phyloP scores from a whole-genome alignment of 1,140 invertebrate species.

The Drosophila willistoni region DNA sequence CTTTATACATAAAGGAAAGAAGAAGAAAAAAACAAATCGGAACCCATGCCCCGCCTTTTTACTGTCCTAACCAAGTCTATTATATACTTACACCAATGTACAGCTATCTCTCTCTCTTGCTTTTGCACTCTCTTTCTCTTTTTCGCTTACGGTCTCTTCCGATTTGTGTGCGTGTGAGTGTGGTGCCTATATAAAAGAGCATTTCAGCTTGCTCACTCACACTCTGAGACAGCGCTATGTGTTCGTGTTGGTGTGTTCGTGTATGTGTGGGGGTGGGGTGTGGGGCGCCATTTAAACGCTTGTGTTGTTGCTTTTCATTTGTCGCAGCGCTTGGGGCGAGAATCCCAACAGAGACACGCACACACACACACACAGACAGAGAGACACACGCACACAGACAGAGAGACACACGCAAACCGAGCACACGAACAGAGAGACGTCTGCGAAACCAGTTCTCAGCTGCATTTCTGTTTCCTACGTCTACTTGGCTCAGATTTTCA shows the following conservation, averaged over 20 bases:
- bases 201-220: constrained; percentile 26
- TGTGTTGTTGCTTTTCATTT: constrained; percentile 70
- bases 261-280: constrained; percentile 64
- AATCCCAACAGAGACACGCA: constrained; percentile 70
- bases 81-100: constrained; percentile 39
- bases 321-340: constrained; percentile 46
- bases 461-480: constrained; percentile 51
- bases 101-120: constrained; percentile 2
- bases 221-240: constrained; percentile 31
- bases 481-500: constrained; percentile 76
- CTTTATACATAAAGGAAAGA: background rate
- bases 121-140: constrained; percentile 19
- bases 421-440: constrained; percentile 44
- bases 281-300: constrained; percentile 76
- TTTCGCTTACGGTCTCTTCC: constrained; percentile 23
- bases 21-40: constrained; percentile 8
- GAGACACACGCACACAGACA: constrained; percentile 32
- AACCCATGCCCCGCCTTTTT: constrained; percentile 75
- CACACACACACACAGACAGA: constrained; percentile 46
- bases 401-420: constrained; percentile 35
- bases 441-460: constrained; percentile 13
- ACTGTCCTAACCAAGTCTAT: constrained; percentile 19
- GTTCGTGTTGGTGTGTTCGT: constrained; percentile 18
- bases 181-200: constrained; percentile 54
- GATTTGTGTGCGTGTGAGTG: constrained; percentile 37